Base-by-base conservation (phyloP, 1,140 invertebrate genomes). In the Neodiprion fabricii region DNA sequence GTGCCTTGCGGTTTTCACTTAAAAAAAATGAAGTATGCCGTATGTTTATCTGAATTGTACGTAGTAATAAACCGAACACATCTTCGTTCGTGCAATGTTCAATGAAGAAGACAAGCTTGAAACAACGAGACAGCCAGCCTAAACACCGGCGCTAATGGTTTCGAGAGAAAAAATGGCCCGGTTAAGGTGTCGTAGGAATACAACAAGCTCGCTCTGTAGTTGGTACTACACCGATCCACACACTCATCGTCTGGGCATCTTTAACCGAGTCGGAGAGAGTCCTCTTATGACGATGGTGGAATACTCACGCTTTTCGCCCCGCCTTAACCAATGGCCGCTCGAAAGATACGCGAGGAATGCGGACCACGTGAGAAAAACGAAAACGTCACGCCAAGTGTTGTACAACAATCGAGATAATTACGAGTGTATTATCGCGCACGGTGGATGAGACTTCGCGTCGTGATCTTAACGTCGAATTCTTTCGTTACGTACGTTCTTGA, bases 241-340 rank as follows among this genome's bases (percentile, higher is more conserved):
- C 53, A 61, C 53, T 61, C 53, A 61, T 61, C 53, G 53, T 61
- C 53, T 61, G n/a, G 53, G 53, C 9, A 61, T 61, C 53, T 61
- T n/a, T 61, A 40, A 40, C 28, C 28, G 28, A 40, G 28, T 40
- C 28, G 5, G 28, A 40, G 28, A 40, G 28, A 40, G 28, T 40
- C 28, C 5, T 40, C 17, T 21, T 21, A 21, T 21, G 5, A 40
- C 28, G 28, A 40, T 40, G 28, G 28, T 40, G 28, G 28, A 40
- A 2, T 40, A 40, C 28, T 40, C 28, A 40, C 28, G 28, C 28
- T 40, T 40, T 40, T 5, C 28, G 28, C 5, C 5, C 28, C 28
- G 28, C 5, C 28, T 3, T 5, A 40, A 5, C 28, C 28, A 40
- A 40, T 40, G 28, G 28, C 28, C 28, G 28, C 28, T 40, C 53